Base-by-base conservation (phyloP, 2,113 vertebrate species). In the Istiophorus platypterus region DNA sequence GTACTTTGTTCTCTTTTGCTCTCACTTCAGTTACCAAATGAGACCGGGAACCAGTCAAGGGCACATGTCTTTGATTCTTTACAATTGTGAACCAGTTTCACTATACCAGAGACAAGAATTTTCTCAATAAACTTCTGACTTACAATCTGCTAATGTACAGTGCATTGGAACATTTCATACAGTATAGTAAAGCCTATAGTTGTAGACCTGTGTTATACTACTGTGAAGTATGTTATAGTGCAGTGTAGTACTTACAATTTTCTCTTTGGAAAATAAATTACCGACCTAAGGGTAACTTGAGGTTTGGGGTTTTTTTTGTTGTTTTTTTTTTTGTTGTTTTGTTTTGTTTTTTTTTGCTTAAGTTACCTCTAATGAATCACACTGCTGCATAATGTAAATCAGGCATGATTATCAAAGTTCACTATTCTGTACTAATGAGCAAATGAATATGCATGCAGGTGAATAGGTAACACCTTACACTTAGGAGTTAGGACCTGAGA, bases 361-460 rank as follows among this genome's bases (percentile, higher is more conserved):
- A 56, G 52, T 79, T 69, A 82, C 73, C 20, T 83, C 26, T 67
- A 79, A 73, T 73, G 51, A 85, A 72, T 84, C 78, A 70, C 59
- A 72, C 20, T 65, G 71, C 41, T 11, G 17, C 49, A 88, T 80
- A 71, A 75, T 78, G 77, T 34, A 79, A 78, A 39, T 17, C 14
- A 47, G 51, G 49, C 26, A 78, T 80, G 72, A 8, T 73, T 57
- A 64, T 80, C 26, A 57, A 51, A 80, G 24, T 69, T 81, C 45
- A 64, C 34, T 78, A 64, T 42, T 79, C 41, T 63, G 18, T 61
- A 34, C 74, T 75, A 80, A 77, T 83, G 64, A 76, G 72, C 10
- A 70, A 64, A 84, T 81, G 68, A 74, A 85, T 72, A 81, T 80
- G 66, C 56, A 81, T 69, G 34, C 45, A 51, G 66, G 11, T 67